A percentile compares a stretch with the other conserved stretches of the same genome.
These are phyloP conservation scores for Perca fluviatilis DNA, from an alignment of 2,113 vertebrate genomes.

Conservation along the genomic window DNA sequence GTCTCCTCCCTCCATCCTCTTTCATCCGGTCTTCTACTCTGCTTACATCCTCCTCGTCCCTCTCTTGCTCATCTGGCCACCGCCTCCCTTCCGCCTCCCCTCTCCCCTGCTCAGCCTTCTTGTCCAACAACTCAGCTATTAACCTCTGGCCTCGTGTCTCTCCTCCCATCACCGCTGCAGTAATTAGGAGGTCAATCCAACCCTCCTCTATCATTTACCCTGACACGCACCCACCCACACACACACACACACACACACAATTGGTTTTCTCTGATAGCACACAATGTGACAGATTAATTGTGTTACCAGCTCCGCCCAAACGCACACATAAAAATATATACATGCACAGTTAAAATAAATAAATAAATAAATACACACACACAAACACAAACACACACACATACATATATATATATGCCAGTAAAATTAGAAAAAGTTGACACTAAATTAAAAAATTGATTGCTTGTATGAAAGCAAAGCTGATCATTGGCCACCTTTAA, in stretches of 20 bases:
- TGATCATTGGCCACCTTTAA: background rate
- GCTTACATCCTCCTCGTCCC: background rate
- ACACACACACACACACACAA: slow-evolving; percentile 1
- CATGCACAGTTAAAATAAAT: background rate
- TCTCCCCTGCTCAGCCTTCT: slow-evolving; percentile 33
- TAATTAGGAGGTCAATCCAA: slow-evolving; percentile 99
- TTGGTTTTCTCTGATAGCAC: background rate
- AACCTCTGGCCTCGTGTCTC: slow-evolving; percentile 93
- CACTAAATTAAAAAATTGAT: background rate
- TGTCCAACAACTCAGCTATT: slow-evolving; percentile 93
- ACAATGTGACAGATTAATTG: slow-evolving; percentile 28
- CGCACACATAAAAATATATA: background rate
- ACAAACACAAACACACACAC: too few relatives aligned
- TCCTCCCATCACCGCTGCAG: slow-evolving; percentile 93
- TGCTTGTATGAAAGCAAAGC: background rate
- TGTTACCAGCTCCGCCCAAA: background rate
- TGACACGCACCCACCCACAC: slow-evolving; percentile 45
- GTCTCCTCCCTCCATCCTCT: background rate
- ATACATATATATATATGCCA: background rate
- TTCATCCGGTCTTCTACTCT: background rate
- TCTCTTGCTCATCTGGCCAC: background rate
- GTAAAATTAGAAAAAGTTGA: background rate
- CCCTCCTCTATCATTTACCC: slow-evolving; percentile 94
- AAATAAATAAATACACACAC: too few relatives aligned
- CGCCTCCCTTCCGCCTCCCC: background rate